A percentile compares a stretch with the other conserved stretches of the same genome.
phyloP scores from a whole-genome alignment of 1,140 invertebrate genomes.

The Hirudo medicinalis region DNA sequence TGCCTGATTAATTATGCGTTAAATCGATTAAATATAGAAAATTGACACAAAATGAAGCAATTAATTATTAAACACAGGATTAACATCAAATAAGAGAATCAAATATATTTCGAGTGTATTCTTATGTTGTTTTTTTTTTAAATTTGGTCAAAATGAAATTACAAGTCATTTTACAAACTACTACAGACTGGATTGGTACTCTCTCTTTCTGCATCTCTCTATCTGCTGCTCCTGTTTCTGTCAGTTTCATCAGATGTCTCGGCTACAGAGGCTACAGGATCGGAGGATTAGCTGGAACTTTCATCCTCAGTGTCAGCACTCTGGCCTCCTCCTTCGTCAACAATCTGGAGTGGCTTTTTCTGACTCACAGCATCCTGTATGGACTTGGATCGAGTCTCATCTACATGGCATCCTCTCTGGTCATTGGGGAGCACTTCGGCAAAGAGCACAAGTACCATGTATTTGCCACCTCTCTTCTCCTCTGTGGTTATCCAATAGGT shows the following conservation, averaged over 20 bases:
- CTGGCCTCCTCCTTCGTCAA: constrained; percentile 24
- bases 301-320: constrained; percentile 23
- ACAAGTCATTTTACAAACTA: not conserved
- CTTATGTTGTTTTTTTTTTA: too few species aligned
- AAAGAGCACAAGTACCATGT: constrained; percentile 27
- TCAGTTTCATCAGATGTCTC: constrained; percentile 23
- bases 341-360: constrained; percentile 25
- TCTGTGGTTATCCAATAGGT: constrained; percentile 26
- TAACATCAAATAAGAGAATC: too few species aligned
- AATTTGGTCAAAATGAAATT: too few species aligned
- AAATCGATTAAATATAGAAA: too few species aligned
- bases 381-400: constrained; percentile 26
- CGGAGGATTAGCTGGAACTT: constrained; percentile 20
- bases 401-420: constrained; percentile 25
- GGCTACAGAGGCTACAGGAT: constrained; percentile 22
- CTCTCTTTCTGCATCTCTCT: constrained; percentile 26
- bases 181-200: constrained; percentile 26
- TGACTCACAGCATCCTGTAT: constrained; percentile 26
- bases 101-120: too few species aligned
- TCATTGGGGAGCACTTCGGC: constrained; percentile 29
- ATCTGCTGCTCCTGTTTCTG: constrained; percentile 23
- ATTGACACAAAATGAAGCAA: too few species aligned
- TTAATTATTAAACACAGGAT: too few species aligned
- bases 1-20: too few species aligned
- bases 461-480: constrained; percentile 26